phyloP scores from a whole-genome alignment of 2,797 vertebrate genomes.

The Sebastes iracundus region DNA sequence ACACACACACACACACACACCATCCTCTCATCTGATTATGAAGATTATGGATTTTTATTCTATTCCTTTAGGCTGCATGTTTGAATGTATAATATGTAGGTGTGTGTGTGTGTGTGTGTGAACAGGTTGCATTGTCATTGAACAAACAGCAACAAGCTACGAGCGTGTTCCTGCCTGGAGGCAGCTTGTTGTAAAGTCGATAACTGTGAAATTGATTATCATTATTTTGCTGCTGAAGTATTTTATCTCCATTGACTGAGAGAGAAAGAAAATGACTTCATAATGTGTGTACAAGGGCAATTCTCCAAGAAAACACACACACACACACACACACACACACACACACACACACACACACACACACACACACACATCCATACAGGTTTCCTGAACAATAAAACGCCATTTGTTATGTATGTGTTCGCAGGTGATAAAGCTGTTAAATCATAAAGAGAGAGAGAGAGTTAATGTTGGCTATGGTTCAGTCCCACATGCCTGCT shows the following conservation, averaged over 20 bases:
- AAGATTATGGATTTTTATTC: not conserved
- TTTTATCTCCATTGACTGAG: slow-evolving; percentile 27
- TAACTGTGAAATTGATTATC: slow-evolving; percentile 48
- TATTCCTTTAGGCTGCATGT: not conserved
- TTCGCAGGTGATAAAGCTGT: not conserved
- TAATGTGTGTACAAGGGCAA: not conserved
- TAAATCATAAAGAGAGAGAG: not conserved
- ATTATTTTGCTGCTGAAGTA: slow-evolving; percentile 6
- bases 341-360: too few relatives aligned
- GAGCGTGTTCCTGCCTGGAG: not conserved
- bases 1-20: too few relatives aligned
- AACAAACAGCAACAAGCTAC: slow-evolving; percentile 13
- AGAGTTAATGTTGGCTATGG: not conserved
- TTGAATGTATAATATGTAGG: not conserved
- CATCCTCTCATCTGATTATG: not conserved
- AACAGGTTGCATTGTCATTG: not conserved
- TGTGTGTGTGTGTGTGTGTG: not conserved
- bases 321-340: too few relatives aligned
- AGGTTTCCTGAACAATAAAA: not conserved
- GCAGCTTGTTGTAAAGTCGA: slow-evolving; percentile 32
- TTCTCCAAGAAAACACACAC: too few relatives aligned
- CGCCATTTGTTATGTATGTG: not conserved
- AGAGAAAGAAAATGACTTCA: slow-evolving; percentile 6
- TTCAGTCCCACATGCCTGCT: not conserved
- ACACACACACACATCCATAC: too few relatives aligned